Evolutionary conservation across 2,888 invertebrate species (phyloP).

Genomic region (Ceramica pisi): DNA sequence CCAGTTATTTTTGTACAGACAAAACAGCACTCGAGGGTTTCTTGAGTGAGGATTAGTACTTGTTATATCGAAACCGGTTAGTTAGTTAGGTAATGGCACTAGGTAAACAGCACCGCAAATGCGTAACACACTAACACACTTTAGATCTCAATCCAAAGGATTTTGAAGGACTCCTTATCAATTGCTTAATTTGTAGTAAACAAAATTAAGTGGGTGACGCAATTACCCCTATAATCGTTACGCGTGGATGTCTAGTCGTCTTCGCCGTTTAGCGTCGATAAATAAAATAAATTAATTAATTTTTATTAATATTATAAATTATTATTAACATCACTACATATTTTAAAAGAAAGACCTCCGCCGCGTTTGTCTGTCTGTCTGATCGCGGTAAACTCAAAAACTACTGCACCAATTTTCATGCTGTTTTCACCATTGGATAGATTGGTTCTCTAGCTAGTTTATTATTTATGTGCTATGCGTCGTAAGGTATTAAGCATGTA

Average conservation of each 20-base stretch:
- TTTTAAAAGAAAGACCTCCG: too few relatives aligned
- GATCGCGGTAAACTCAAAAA: too few relatives aligned
- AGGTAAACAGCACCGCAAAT: neutral
- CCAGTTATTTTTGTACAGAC: conserved; percentile 19
- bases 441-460: too few relatives aligned
- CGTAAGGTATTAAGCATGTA: too few relatives aligned
- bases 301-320: too few relatives aligned
- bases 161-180: neutral
- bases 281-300: too few relatives aligned
- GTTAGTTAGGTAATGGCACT: neutral
- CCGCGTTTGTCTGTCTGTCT: too few relatives aligned
- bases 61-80: neutral
- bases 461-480: too few relatives aligned
- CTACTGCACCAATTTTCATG: too few relatives aligned
- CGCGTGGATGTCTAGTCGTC: neutral
- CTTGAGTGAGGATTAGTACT: conserved; percentile 8
- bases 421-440: too few relatives aligned
- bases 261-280: neutral
- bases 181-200: neutral
- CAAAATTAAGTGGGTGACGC: neutral
- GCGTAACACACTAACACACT: neutral
- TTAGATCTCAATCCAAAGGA: neutral
- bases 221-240: neutral
- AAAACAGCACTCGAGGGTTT: conserved; percentile 4
- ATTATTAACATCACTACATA: too few relatives aligned